phyloP scores from a whole-genome alignment of 2,797 vertebrate genomes.

The Anguilla marmorata region DNA sequence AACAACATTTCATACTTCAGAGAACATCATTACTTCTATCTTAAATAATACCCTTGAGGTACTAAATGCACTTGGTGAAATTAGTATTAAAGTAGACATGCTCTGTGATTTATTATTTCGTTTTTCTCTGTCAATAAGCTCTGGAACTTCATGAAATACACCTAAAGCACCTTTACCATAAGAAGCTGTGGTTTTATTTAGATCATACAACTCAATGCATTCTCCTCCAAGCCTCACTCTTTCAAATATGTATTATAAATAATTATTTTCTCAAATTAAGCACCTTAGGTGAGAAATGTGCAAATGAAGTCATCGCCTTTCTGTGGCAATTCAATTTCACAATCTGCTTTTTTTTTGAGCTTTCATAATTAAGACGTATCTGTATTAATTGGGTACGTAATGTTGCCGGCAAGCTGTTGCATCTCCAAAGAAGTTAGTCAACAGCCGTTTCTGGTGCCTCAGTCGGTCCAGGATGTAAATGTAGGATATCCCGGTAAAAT shows the following conservation, averaged over 20 bases:
- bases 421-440: not conserved
- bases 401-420: not conserved
- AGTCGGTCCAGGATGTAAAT: not conserved
- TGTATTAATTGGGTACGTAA: slow-evolving; percentile 21
- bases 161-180: not conserved
- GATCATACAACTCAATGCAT: not conserved
- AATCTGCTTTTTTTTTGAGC: slow-evolving; percentile 21
- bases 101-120: slow-evolving; percentile 22
- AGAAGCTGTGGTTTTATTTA: not conserved
- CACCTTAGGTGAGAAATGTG: slow-evolving; percentile 34
- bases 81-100: slow-evolving; percentile 12
- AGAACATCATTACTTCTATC: not conserved
- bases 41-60: not conserved
- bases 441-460: not conserved
- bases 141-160: not conserved
- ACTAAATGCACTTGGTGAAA: slow-evolving; percentile 8
- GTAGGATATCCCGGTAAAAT: not conserved
- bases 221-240: slow-evolving; percentile 17
- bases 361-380: slow-evolving; percentile 30
- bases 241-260: slow-evolving; percentile 33
- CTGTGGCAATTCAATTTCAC: slow-evolving; percentile 14
- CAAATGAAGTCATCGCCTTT: slow-evolving; percentile 32
- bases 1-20: not conserved
- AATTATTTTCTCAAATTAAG: slow-evolving; percentile 30
- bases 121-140: slow-evolving; percentile 15